Base-by-base conservation (phyloP, 2,888 invertebrate species). In the Eristalis arbustorum region DNA sequence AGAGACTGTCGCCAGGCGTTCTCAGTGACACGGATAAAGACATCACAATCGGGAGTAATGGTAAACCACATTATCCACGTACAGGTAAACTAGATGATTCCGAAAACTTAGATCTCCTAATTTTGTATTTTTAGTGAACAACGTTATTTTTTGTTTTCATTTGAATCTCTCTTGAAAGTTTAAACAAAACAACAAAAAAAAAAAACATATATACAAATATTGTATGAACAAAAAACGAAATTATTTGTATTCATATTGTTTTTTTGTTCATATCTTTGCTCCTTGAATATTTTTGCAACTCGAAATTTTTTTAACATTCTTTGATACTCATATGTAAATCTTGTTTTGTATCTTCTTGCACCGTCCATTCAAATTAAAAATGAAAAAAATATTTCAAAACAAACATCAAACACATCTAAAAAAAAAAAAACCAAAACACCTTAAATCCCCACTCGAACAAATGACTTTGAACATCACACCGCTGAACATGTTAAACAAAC, bases 1-100 rank as follows among this genome's bases (percentile, higher is more conserved):
- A 90, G 85, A 88, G 90, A 64, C 88, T 89, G 59, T 88, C 89
- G 69, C 88, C 90, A 71, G 88, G 88, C 69, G 89, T 88, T 62
- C 88, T 87, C 72, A 89, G 89, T 85, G 89, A 89, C 73, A 81
- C 82, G 28, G 89, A 89, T 11, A 88, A 88, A 69, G 88, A 88
- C 61, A 84, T 88, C 80, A 88, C 88, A 88, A 84, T 88, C 56
- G 88, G 84, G 63, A 88, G 88, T 77, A 88, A 84, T 76, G 88
- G 85, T 82, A 87, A 88, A 88, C 76, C 80, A 34, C 83, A 87
- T 80, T 88, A 88, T 84, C 80, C 88, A 5, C 83, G 88, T 74
- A 88, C 89, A 89, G 89, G 89, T 89, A 89, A 82, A 73, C 69
- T 72, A 71, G 18, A 28, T 57, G 23, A 40, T 31, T 72, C 49